A percentile compares a stretch with the other conserved stretches of the same genome.
These are phyloP conservation scores for Taphrorychus bicolor DNA, from an alignment of 2,888 invertebrate genomes.

Conservation along the genomic window DNA sequence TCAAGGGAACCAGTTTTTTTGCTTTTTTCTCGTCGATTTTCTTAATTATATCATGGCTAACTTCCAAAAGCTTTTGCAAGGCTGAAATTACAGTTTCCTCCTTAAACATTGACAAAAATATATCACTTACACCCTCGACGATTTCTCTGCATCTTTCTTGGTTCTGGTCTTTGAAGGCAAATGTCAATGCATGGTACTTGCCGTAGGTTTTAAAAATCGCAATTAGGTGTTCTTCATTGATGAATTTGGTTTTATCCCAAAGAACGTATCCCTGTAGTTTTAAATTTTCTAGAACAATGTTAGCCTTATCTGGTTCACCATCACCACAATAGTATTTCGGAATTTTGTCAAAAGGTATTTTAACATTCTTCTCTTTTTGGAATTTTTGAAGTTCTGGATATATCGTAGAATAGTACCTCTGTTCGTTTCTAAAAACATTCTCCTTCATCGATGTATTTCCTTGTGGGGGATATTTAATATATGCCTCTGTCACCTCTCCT, in stretches of 20 bases:
- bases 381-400: slow-evolving; percentile 13
- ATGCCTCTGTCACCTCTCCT: slow-evolving; percentile 1
- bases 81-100: too few relatives aligned
- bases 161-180: slow-evolving; percentile 24
- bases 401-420: slow-evolving; percentile 11
- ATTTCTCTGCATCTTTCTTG: slow-evolving; percentile 11
- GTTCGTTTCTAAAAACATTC: slow-evolving; percentile 9
- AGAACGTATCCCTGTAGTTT: slow-evolving; percentile 12
- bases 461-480: slow-evolving; percentile 34
- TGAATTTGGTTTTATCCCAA: slow-evolving; percentile 15
- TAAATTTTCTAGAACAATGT: slow-evolving; percentile 17
- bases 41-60: slow-evolving; percentile 14
- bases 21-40: not conserved
- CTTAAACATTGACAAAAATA: too few relatives aligned
- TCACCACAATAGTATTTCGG: slow-evolving; percentile 8
- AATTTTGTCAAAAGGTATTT: slow-evolving; percentile 11
- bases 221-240: slow-evolving; percentile 20
- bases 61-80: too few relatives aligned
- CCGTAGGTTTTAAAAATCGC: slow-evolving; percentile 20
- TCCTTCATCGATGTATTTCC: not conserved
- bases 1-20: too few relatives aligned
- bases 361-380: slow-evolving; percentile 10
- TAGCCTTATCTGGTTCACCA: too few relatives aligned
- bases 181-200: slow-evolving; percentile 25
- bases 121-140: too few relatives aligned